Percentiles rank a stretch among this genome's conserved stretches.
These are phyloP conservation scores for Hemistola chrysoprasaria DNA, from an alignment of 2,888 invertebrate species.

Conservation along the genomic window DNA sequence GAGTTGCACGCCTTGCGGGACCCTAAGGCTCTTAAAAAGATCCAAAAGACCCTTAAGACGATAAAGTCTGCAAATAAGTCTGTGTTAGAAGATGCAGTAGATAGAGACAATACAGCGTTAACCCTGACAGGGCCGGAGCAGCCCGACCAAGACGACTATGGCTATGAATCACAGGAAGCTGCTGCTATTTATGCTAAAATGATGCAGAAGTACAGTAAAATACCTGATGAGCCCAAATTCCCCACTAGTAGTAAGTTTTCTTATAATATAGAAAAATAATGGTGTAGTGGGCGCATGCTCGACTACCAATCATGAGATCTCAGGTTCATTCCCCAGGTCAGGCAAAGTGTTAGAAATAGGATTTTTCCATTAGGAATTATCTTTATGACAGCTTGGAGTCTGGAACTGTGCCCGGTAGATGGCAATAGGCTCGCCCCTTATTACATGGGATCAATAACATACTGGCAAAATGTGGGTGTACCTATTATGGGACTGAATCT, in stretches of 20 bases:
- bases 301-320: too few species aligned
- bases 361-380: too few species aligned
- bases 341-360: too few species aligned
- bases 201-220: conserved; percentile 90
- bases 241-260: conserved; percentile 66
- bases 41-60: conserved; percentile 90
- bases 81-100: conserved; percentile 90
- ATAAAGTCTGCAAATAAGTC: conserved; percentile 95
- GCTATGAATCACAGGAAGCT: conserved; percentile 92
- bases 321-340: too few species aligned
- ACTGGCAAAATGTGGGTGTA: too few species aligned
- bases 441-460: too few species aligned
- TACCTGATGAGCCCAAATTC: conserved; percentile 88
- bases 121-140: conserved; percentile 89
- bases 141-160: conserved; percentile 95
- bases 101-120: conserved; percentile 88
- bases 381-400: too few species aligned
- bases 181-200: conserved; percentile 91
- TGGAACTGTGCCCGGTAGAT: too few species aligned
- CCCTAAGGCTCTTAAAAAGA: conserved; percentile 87
- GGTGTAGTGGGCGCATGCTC: too few species aligned
- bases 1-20: conserved; percentile 85
- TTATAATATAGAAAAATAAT: too few species aligned
- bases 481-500: too few species aligned
- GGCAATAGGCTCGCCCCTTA: too few species aligned